These are phyloP conservation scores for Aquatica leii DNA, from an alignment of 2,888 invertebrate genomes.

Conservation along the genomic window DNA sequence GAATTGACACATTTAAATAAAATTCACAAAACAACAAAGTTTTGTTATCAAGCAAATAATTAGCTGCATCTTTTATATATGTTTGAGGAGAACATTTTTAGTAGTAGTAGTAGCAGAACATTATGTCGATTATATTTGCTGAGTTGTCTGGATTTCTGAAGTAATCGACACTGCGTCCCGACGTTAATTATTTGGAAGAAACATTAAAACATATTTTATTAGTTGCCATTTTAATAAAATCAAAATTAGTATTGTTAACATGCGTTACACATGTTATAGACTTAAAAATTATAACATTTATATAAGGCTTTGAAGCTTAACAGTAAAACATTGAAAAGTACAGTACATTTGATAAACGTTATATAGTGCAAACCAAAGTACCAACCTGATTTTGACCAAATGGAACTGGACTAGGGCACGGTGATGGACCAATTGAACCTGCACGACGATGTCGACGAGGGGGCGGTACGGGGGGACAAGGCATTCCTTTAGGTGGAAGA, in stretches of 20 bases:
- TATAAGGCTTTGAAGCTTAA: constrained; percentile 14
- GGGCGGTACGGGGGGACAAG: constrained; percentile 71
- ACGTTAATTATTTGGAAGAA: too few species aligned
- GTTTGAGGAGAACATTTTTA: too few species aligned
- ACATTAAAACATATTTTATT: too few species aligned
- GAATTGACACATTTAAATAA: neutral
- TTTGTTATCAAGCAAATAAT: too few species aligned
- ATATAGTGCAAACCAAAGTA: neutral
- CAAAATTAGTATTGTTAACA: too few species aligned
- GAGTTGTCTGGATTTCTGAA: neutral
- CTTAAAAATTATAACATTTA: constrained; percentile 1
- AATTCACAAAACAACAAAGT: too few species aligned
- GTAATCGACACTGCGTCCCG: neutral
- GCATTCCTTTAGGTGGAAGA: constrained; percentile 70
- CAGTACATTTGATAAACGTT: too few species aligned
- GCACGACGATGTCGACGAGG: constrained; percentile 67
- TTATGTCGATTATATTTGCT: neutral
- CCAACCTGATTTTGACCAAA: constrained; percentile 58
- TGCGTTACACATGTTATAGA: too few species aligned
- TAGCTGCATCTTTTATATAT: too few species aligned
- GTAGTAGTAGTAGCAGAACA: neutral
- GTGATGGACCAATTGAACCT: constrained; percentile 63
- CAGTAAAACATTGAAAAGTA: neutral
- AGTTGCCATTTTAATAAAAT: too few species aligned
- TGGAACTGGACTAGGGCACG: constrained; percentile 61